Evolutionary conservation across 1,140 invertebrate genomes (phyloP).

Genomic region (Melipona quadrifasciata): DNA sequence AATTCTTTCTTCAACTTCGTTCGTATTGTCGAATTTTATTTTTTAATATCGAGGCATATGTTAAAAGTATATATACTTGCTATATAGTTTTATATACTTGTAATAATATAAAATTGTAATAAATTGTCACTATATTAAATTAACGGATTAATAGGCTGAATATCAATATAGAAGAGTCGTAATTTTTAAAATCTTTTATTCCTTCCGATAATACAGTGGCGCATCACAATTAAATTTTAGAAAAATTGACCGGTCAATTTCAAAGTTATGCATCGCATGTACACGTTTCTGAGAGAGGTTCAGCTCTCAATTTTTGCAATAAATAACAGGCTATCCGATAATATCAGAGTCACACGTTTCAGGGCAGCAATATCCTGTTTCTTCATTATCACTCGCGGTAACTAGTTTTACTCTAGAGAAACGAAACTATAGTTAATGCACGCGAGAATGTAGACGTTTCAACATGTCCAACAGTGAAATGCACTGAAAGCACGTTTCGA

Average conservation of each 20-base stretch:
- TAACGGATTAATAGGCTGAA: neutral
- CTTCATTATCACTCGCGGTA: neutral
- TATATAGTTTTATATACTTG: too few species aligned
- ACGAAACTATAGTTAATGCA: neutral
- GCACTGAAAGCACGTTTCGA: slow-evolving; percentile 22
- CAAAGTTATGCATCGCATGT: neutral
- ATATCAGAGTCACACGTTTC: too few species aligned
- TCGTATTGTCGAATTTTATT: too few species aligned
- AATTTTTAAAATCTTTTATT: neutral
- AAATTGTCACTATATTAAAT: too few species aligned
- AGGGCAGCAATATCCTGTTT: neutral
- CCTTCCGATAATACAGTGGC: neutral
- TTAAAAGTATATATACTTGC: too few species aligned
- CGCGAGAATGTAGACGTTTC: too few species aligned
- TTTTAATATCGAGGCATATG: too few species aligned
- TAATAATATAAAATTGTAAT: too few species aligned
- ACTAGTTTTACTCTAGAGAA: neutral
- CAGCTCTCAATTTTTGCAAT: neutral
- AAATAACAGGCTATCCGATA: neutral
- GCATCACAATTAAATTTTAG: neutral
- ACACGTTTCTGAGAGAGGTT: neutral
- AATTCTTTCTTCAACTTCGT: too few species aligned
- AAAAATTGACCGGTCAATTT: neutral
- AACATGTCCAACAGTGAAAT: neutral
- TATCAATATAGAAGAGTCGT: too few species aligned